A percentile compares a stretch with the other conserved stretches of the same genome.
Conservation (phyloP, 1,140 invertebrate species). For the Thereuonema tuberculata region DNA sequence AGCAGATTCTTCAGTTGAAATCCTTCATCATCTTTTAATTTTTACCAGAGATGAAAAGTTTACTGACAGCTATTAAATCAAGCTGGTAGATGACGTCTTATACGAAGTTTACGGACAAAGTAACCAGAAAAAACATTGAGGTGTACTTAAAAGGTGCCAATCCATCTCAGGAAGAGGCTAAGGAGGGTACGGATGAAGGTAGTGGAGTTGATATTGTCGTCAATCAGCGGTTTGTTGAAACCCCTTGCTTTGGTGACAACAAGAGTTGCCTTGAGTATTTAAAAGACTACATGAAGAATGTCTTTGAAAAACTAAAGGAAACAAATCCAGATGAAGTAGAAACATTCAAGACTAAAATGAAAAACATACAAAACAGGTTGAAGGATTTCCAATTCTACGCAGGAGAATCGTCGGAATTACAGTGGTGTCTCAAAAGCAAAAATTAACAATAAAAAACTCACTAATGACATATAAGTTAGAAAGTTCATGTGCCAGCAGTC, state of each 20-base stretch:
- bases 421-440: too few relatives aligned
- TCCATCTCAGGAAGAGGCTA: slow-evolving; percentile 79
- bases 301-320: slow-evolving; percentile 67
- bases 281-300: slow-evolving; percentile 79
- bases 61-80: slow-evolving; percentile 91
- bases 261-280: slow-evolving; percentile 73
- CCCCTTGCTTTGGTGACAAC: slow-evolving; percentile 44
- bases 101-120: slow-evolving; percentile 94
- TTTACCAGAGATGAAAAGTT: slow-evolving; percentile 93
- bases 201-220: slow-evolving; percentile 83
- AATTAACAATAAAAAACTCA: too few relatives aligned
- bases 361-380: slow-evolving; percentile 92
- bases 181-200: slow-evolving; percentile 64
- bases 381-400: slow-evolving; percentile 91
- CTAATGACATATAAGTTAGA: too few relatives aligned
- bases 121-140: slow-evolving; percentile 59
- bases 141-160: slow-evolving; percentile 72
- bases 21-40: too few relatives aligned
- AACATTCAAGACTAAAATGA: slow-evolving; percentile 80
- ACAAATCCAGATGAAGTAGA: slow-evolving; percentile 66
- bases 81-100: slow-evolving; percentile 79
- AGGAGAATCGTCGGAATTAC: too few relatives aligned
- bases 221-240: slow-evolving; percentile 78
- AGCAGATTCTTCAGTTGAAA: too few relatives aligned
- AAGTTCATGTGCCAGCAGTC: too few relatives aligned